A percentile compares a stretch with the other conserved stretches of the same genome.
Conservation (phyloP, 2,113 vertebrate genomes). For the Rhabdomys dilectus region DNA sequence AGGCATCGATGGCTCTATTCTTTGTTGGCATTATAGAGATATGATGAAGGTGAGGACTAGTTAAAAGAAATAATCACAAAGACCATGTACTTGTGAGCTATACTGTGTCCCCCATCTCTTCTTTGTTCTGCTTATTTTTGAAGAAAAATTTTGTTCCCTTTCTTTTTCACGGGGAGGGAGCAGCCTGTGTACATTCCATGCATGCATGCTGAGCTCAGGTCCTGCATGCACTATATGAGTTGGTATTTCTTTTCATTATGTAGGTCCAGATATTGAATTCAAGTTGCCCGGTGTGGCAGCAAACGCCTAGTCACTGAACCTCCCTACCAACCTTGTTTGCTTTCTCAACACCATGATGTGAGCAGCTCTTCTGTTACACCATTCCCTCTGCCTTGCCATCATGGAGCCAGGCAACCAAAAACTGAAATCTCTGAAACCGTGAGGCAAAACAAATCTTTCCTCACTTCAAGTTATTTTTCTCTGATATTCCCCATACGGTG, state of each 20-base stretch:
- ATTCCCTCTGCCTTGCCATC: background rate
- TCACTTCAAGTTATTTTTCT: background rate
- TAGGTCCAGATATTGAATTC: background rate
- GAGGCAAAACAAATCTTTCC: background rate
- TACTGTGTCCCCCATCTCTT: background rate
- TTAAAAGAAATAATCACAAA: background rate
- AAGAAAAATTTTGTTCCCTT: background rate
- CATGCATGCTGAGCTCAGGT: too few species aligned
- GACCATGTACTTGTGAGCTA: background rate
- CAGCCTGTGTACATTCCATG: too few species aligned
- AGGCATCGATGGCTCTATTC: background rate
- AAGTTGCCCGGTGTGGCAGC: background rate
- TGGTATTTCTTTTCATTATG: background rate
- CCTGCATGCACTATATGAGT: background rate
- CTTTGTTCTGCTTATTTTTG: background rate
- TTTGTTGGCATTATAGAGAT: background rate
- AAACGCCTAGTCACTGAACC: background rate
- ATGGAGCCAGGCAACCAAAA: background rate
- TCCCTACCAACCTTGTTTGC: background rate
- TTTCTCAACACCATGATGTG: background rate
- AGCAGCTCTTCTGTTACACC: background rate
- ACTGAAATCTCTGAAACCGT: background rate
- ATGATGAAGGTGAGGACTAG: background rate
- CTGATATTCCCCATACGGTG: background rate
- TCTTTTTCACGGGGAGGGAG: background rate